phyloP scores from a whole-genome alignment of 2,888 invertebrate species.

The Pecten maximus region DNA sequence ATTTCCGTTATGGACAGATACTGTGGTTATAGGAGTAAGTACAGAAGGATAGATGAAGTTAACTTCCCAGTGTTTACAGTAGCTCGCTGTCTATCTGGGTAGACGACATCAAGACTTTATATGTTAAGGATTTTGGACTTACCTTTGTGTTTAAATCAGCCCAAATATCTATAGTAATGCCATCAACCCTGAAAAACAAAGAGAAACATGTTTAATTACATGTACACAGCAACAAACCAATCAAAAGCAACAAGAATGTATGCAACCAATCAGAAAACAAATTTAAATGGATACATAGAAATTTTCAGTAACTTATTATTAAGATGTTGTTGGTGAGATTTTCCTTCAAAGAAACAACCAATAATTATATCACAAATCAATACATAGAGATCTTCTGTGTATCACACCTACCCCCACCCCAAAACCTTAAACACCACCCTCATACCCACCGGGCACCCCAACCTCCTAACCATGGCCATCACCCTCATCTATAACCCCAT shows the following conservation, averaged over 20 bases:
- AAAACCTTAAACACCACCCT: background rate
- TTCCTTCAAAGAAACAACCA: background rate
- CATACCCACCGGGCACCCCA: too few species aligned
- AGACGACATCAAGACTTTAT: background rate
- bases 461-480: too few species aligned
- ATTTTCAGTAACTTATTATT: background rate
- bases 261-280: background rate
- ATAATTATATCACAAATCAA: background rate
- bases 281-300: background rate
- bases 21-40: too few species aligned
- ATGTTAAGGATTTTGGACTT: background rate
- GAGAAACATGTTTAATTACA: background rate
- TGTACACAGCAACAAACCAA: background rate
- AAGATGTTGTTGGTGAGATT: background rate
- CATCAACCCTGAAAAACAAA: conserved; percentile 21
- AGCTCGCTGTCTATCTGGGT: background rate
- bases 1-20: too few species aligned
- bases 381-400: background rate
- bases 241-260: background rate
- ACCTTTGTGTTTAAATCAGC: background rate
- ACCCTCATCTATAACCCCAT: too few species aligned
- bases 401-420: too few species aligned
- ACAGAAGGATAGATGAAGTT: too few species aligned
- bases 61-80: background rate
- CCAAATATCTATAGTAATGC: background rate